Conservation (phyloP, 2,797 vertebrate species). For the Tolypeutes matacus region DNA sequence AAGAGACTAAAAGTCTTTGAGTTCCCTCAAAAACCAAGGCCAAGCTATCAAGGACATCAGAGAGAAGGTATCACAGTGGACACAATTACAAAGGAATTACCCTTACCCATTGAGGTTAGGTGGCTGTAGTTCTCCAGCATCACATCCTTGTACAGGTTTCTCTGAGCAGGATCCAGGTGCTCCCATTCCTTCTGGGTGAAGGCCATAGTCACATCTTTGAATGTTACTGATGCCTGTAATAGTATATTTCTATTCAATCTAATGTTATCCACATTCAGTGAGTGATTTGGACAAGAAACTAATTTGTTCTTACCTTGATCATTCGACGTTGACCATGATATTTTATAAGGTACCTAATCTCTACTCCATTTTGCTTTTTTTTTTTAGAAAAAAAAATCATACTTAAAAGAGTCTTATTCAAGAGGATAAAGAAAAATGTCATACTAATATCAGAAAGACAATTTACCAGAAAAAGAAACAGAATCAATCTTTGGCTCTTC, state of each 20-base stretch:
- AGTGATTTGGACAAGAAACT: slow-evolving; percentile 18
- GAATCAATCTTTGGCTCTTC: neutral
- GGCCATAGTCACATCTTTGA: slow-evolving; percentile 76
- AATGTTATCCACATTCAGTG: neutral
- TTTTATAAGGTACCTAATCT: slow-evolving; percentile 1
- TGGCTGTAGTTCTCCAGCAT: slow-evolving; percentile 77
- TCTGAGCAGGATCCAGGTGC: slow-evolving; percentile 67
- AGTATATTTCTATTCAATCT: slow-evolving; percentile 42
- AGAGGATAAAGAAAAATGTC: neutral
- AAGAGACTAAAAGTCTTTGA: slow-evolving; percentile 16
- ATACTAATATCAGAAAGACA: neutral
- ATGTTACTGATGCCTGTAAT: slow-evolving; percentile 64
- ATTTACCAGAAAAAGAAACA: neutral
- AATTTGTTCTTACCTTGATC: slow-evolving; percentile 30
- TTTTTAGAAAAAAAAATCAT: slow-evolving; percentile 48
- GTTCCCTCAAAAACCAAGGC: neutral
- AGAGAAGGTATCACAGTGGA: neutral
- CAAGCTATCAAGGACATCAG: slow-evolving; percentile 5
- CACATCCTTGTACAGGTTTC: slow-evolving; percentile 64
- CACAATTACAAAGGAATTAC: neutral
- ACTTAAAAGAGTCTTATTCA: neutral
- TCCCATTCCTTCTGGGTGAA: slow-evolving; percentile 79
- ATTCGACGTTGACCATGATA: neutral
- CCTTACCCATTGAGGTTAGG: slow-evolving; percentile 73
- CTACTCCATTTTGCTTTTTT: neutral